These are phyloP conservation scores for Drosophila takahashii DNA, from an alignment of 1,140 invertebrate species.

Conservation along the genomic window DNA sequence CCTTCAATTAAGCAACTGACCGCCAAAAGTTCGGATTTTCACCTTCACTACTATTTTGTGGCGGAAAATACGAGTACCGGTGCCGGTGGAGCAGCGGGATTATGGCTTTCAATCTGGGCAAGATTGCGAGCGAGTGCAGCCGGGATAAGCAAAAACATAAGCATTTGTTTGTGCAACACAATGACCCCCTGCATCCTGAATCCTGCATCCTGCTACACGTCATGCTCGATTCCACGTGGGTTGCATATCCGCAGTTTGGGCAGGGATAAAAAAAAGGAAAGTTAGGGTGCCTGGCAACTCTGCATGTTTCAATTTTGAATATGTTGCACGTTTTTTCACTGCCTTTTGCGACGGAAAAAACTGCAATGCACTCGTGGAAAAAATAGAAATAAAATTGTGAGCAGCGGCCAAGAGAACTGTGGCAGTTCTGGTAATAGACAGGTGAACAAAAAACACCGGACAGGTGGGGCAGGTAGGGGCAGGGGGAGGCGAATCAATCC, in stretches of 20 bases:
- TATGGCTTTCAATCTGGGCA: slow-evolving; percentile 53
- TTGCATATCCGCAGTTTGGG: slow-evolving; percentile 15
- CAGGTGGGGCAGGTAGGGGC: neutral
- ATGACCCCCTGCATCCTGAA: slow-evolving; percentile 27
- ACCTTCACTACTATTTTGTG: slow-evolving; percentile 25
- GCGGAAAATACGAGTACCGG: slow-evolving; percentile 1
- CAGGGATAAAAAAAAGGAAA: slow-evolving; percentile 15
- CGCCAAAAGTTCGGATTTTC: slow-evolving; percentile 72
- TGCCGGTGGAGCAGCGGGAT: slow-evolving; percentile 6
- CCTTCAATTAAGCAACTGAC: slow-evolving; percentile 78
- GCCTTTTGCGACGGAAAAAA: slow-evolving; percentile 20
- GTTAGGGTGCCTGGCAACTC: slow-evolving; percentile 31
- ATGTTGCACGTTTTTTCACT: slow-evolving; percentile 42
- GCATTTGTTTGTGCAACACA: slow-evolving; percentile 72
- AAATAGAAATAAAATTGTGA: slow-evolving; percentile 26
- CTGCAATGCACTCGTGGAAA: slow-evolving; percentile 19
- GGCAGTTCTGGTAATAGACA: slow-evolving; percentile 37
- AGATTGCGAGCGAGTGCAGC: slow-evolving; percentile 41
- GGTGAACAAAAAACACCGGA: slow-evolving; percentile 2
- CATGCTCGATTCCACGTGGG: slow-evolving; percentile 9
- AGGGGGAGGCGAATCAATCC: slow-evolving; percentile 4
- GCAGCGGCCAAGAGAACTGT: slow-evolving; percentile 3
- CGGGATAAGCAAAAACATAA: slow-evolving; percentile 67
- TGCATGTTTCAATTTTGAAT: slow-evolving; percentile 70
- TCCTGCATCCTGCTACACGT: slow-evolving; percentile 12